phyloP scores from a whole-genome alignment of 2,888 invertebrate genomes.

The Seira musarum region DNA sequence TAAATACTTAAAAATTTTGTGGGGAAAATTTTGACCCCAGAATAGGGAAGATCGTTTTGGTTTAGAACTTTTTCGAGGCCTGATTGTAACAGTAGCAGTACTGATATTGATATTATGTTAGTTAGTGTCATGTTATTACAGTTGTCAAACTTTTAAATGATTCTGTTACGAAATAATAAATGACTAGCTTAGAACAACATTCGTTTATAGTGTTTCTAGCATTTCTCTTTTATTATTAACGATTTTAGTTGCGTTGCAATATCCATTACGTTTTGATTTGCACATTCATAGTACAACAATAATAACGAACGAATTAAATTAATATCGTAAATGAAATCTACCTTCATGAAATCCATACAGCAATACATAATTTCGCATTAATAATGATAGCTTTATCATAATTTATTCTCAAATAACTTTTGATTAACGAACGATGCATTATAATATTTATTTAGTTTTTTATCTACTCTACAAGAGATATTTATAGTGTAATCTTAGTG shows the following conservation, averaged over 20 bases:
- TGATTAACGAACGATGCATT: not conserved
- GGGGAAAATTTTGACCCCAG: too few relatives aligned
- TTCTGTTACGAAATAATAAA: not conserved
- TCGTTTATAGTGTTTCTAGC: constrained; percentile 14
- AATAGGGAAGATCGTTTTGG: too few relatives aligned
- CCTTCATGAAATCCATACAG: not conserved
- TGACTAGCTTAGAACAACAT: not conserved
- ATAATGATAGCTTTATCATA: not conserved
- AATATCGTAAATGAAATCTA: constrained; percentile 38
- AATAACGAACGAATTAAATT: constrained; percentile 27
- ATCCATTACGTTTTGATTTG: constrained; percentile 1
- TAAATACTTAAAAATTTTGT: too few relatives aligned
- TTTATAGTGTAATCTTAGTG: constrained; percentile 3
- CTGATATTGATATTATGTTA: too few relatives aligned
- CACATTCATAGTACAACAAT: constrained; percentile 43
- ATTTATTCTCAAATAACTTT: not conserved
- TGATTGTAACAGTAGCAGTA: too few relatives aligned
- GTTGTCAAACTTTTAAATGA: too few relatives aligned
- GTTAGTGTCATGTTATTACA: too few relatives aligned
- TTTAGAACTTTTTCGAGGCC: not conserved
- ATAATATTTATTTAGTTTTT: not conserved
- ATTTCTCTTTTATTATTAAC: constrained; percentile 37
- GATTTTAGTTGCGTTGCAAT: constrained; percentile 47
- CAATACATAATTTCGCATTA: too few relatives aligned
- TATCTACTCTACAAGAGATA: not conserved